Percentiles rank a stretch among this genome's conserved stretches.
Evolutionary conservation across 2,797 vertebrate species (phyloP).

Genomic region (Coranthus polyacanthus): DNA sequence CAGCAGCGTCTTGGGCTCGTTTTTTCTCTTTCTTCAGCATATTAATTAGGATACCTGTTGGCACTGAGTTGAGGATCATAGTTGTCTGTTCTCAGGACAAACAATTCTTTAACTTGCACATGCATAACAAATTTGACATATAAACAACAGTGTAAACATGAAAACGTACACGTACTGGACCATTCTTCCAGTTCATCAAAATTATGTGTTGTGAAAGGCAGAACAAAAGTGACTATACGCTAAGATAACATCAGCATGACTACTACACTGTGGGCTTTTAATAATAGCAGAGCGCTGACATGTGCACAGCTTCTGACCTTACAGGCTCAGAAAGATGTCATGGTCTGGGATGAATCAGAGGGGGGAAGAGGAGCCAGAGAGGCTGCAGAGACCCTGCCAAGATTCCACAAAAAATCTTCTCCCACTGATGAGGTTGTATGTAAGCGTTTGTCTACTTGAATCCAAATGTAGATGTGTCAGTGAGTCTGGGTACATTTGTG

Average conservation of each 20-base stretch:
- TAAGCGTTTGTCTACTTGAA: constrained; percentile 26
- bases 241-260: neutral
- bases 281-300: constrained; percentile 43
- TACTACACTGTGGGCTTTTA: constrained; percentile 27
- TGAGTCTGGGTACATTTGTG: constrained; percentile 2
- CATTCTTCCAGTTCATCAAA: too few species aligned
- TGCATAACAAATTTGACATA: neutral
- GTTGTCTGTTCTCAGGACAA: too few species aligned
- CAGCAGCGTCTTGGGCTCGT: constrained; percentile 79
- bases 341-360: constrained; percentile 64
- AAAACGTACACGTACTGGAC: too few species aligned
- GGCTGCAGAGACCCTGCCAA: constrained; percentile 49
- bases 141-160: neutral
- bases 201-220: neutral
- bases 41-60: constrained; percentile 89
- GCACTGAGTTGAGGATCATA: constrained; percentile 79
- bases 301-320: constrained; percentile 48
- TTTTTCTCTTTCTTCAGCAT: constrained; percentile 94
- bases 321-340: constrained; percentile 49
- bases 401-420: constrained; percentile 55
- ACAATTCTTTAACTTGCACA: constrained; percentile 1
- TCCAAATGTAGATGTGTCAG: constrained; percentile 27
- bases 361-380: constrained; percentile 49
- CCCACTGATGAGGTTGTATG: constrained; percentile 33
- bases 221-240: constrained; percentile 1